Percentiles rank a stretch among this genome's conserved stretches.
Conservation (phyloP, 2,113 vertebrate species). For the Callipepla californica region DNA sequence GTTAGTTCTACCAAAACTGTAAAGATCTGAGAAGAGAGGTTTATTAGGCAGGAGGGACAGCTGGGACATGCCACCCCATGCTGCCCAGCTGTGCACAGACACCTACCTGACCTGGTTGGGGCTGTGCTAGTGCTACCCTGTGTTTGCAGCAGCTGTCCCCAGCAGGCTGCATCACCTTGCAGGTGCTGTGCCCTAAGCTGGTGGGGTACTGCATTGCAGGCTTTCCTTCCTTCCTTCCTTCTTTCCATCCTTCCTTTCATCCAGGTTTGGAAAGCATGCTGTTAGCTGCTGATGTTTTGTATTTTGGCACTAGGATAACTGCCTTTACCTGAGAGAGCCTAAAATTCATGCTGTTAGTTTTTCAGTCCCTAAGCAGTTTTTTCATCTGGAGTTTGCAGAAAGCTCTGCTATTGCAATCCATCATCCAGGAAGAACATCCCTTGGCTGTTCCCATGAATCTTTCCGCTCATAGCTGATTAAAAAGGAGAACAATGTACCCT, state of each 20-base stretch:
- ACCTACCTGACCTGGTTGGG: accelerated
- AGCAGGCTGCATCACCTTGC: accelerated
- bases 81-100: accelerated
- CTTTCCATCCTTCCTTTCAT: background rate
- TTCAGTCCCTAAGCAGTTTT: slow-evolving; percentile 13
- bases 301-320: slow-evolving; percentile 7
- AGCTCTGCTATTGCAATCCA: background rate
- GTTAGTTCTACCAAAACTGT: background rate
- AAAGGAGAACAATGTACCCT: background rate
- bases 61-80: accelerated
- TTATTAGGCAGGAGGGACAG: background rate
- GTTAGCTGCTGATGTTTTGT: background rate
- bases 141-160: background rate
- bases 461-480: background rate
- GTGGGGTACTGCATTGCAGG: background rate
- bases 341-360: slow-evolving; percentile 4
- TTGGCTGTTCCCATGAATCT: background rate
- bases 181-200: background rate
- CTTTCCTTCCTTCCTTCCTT: no score
- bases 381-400: background rate
- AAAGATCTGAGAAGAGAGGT: background rate
- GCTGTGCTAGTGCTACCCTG: background rate
- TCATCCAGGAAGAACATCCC: background rate
- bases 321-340: background rate
- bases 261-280: background rate